phyloP scores from a whole-genome alignment of 2,113 vertebrate species.

The Epinephelus cyanopodus region DNA sequence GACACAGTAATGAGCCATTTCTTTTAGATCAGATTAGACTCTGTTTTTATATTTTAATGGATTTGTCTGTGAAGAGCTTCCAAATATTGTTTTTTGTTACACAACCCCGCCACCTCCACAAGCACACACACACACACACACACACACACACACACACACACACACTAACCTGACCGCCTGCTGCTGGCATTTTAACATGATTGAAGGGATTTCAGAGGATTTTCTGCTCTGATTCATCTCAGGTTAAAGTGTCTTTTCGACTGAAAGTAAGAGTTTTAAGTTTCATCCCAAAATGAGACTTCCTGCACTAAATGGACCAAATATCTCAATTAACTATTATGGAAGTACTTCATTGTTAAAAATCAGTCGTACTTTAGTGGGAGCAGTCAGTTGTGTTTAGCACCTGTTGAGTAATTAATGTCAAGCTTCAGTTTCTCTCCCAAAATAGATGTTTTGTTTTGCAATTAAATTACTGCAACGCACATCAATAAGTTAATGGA shows the following conservation, averaged over 20 bases:
- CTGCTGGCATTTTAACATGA: conserved; percentile 50
- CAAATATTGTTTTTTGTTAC: conserved; percentile 50
- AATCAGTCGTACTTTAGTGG: not conserved
- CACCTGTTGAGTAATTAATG: conserved; percentile 53
- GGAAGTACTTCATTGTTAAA: not conserved
- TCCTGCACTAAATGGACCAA: not conserved
- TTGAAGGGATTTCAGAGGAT: conserved; percentile 72
- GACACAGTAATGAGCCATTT: conserved; percentile 9
- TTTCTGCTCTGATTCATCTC: conserved; percentile 53
- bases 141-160: conserved; percentile 23
- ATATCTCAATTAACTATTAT: not conserved
- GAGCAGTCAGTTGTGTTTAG: conserved; percentile 8
- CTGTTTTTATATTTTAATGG: conserved; percentile 35
- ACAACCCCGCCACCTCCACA: conserved; percentile 27
- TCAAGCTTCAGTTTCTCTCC: not conserved
- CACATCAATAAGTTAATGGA: conserved; percentile 64
- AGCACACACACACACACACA: not conserved
- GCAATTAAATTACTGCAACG: conserved; percentile 5
- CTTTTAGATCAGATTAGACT: conserved; percentile 33
- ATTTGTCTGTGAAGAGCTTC: conserved; percentile 37
- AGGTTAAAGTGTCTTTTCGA: conserved; percentile 44
- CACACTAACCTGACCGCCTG: no score
- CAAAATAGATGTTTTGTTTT: conserved; percentile 35
- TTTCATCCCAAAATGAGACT: conserved; percentile 33
- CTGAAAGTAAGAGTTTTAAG: conserved; percentile 42